Evolutionary conservation across 23 tunicate genomes (phyloP).

Genomic region (Ciona savignyi): DNA sequence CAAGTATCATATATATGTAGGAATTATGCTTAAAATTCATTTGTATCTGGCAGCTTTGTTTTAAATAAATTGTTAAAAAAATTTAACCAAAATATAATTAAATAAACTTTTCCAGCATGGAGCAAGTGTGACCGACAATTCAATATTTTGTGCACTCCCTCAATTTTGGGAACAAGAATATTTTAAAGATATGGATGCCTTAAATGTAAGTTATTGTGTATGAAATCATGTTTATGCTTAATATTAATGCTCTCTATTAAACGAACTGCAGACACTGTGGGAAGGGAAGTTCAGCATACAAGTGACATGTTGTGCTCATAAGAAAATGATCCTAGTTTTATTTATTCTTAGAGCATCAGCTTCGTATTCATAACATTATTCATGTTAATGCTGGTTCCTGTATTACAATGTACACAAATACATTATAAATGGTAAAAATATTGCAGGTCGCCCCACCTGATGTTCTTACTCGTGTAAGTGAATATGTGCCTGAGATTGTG

Average conservation of each 20-base stretch:
- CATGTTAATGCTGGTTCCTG: too few species aligned
- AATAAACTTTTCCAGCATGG: constrained; percentile 39
- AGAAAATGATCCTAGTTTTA: too few species aligned
- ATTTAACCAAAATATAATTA: too few species aligned
- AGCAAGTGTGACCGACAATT: constrained; percentile 60
- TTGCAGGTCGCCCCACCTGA: constrained; percentile 74
- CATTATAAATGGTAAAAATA: too few species aligned
- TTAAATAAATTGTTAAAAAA: too few species aligned
- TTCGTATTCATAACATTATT: too few species aligned
- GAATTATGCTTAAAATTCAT: too few species aligned
- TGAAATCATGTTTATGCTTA: constrained; percentile 73
- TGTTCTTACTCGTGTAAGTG: constrained; percentile 77
- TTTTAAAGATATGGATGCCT: constrained; percentile 91
- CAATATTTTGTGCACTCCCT: constrained; percentile 74
- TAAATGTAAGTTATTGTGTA: constrained; percentile 49
- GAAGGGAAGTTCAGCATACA: constrained; percentile 89
- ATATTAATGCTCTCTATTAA: constrained; percentile 77
- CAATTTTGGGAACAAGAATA: constrained; percentile 89
- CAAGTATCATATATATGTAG: too few species aligned
- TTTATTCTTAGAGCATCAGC: too few species aligned
- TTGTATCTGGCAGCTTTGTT: too few species aligned
- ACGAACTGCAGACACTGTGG: constrained; percentile 57
- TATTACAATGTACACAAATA: too few species aligned
- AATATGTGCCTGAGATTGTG: constrained; percentile 88
- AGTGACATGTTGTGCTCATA: too few species aligned